Evolutionary conservation across 2,888 invertebrate genomes (phyloP).

Genomic region (Phengaris alcon): DNA sequence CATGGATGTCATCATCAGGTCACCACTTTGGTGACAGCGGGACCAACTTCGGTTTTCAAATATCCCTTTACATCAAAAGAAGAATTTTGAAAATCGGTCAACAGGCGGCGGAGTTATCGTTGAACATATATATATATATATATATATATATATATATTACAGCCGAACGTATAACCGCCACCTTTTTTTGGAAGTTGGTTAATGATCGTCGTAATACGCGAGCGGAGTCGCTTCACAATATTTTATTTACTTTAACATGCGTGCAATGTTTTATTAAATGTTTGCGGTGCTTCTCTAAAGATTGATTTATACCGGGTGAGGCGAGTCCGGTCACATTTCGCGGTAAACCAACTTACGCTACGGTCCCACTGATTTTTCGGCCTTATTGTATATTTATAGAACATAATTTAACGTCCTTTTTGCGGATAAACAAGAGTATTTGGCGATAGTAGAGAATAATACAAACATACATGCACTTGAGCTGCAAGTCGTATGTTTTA

Average conservation of each 20-base stretch:
- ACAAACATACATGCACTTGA: no score
- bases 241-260: constrained; percentile 2
- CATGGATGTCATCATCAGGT: no score
- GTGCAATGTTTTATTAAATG: constrained; percentile 7
- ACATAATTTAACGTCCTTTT: background rate
- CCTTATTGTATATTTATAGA: constrained; percentile 8
- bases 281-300: constrained; percentile 32
- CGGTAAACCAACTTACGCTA: constrained; percentile 37
- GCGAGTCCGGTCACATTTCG: constrained; percentile 44
- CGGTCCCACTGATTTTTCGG: constrained; percentile 37
- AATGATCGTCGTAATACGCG: background rate
- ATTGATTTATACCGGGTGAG: constrained; percentile 56
- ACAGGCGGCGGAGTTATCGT: no score
- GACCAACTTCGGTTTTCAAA: no score
- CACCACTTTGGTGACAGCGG: no score
- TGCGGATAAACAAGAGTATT: background rate
- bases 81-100: no score
- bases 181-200: no score
- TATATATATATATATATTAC: no score
- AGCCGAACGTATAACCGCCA: no score
- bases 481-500: no score
- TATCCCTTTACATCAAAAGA: no score
- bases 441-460: background rate
- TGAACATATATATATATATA: no score
- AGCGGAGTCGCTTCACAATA: background rate